These are phyloP conservation scores for Anarrhichthys ocellatus DNA, from an alignment of 2,113 vertebrate genomes.

Conservation along the genomic window DNA sequence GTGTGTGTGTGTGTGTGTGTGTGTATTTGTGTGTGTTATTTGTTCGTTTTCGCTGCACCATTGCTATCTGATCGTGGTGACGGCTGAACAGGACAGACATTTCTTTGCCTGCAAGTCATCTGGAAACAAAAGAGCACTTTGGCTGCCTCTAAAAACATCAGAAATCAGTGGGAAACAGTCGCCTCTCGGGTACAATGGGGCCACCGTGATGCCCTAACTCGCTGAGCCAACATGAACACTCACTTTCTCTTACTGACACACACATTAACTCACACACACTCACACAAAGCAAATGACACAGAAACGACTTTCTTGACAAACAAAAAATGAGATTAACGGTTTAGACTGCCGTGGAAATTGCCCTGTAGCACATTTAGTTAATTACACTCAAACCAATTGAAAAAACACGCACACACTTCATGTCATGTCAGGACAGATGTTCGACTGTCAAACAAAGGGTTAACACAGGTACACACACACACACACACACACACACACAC, in stretches of 20 bases:
- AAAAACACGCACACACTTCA: neutral
- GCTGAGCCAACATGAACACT: constrained; percentile 14
- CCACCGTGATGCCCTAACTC: neutral
- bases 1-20: neutral
- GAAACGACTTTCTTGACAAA: neutral
- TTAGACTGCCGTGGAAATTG: constrained; percentile 20
- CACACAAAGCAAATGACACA: neutral
- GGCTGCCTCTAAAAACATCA: constrained; percentile 46
- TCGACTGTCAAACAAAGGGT: constrained; percentile 8
- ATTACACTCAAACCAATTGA: constrained; percentile 18
- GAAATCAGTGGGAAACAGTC: constrained; percentile 48
- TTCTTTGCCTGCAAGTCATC: constrained; percentile 65
- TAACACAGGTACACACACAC: neutral
- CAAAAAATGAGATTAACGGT: constrained; percentile 13
- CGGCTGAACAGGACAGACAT: constrained; percentile 40
- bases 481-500: neutral
- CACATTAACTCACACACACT: neutral
- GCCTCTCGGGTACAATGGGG: constrained; percentile 21
- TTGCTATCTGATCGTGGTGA: constrained; percentile 47
- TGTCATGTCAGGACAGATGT: constrained; percentile 20
- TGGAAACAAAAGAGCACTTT: constrained; percentile 67
- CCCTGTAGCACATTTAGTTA: neutral
- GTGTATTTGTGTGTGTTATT: neutral
- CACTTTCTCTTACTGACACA: neutral
- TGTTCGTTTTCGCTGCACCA: constrained; percentile 8